A percentile compares a stretch with the other conserved stretches of the same genome.
These are phyloP conservation scores for Oryzias sinensis DNA, from an alignment of 2,797 vertebrate species.

Conservation along the genomic window DNA sequence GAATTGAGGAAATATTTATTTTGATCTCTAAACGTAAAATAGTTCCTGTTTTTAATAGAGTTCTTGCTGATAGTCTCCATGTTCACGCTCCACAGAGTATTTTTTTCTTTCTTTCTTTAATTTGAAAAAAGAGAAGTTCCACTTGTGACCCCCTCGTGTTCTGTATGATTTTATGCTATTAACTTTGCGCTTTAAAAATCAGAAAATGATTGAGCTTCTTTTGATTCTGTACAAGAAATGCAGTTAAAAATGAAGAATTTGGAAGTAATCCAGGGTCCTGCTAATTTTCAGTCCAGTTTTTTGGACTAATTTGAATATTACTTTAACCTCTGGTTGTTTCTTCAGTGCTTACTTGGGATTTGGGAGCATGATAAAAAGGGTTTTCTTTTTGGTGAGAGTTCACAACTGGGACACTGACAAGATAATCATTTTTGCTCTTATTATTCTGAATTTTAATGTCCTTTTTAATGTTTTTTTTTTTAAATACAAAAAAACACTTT, in stretches of 20 bases:
- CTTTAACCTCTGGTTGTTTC: constrained; percentile 1
- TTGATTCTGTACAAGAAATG: constrained; percentile 3
- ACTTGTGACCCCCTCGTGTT: constrained; percentile 25
- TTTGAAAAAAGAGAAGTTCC: constrained; percentile 10
- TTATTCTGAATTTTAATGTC: constrained; percentile 2
- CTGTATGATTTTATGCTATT: constrained; percentile 16
- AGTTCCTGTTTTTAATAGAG: background rate
- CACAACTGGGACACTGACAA: background rate
- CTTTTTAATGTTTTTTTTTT: background rate
- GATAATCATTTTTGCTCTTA: background rate
- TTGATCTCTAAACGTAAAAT: constrained; percentile 13
- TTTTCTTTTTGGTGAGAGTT: background rate
- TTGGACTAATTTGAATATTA: background rate
- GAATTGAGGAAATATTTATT: background rate
- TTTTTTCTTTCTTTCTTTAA: constrained; percentile 18
- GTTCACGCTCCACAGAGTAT: background rate
- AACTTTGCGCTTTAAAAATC: background rate
- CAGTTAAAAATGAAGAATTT: background rate
- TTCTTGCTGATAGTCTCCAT: background rate
- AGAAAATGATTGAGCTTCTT: constrained; percentile 11
- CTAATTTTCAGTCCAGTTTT: background rate
- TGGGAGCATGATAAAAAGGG: background rate
- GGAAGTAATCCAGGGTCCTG: background rate
- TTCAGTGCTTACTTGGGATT: background rate
- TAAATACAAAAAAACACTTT: too few relatives aligned